Conservation (phyloP, 1,140 invertebrate species). For the Scaptomyza pallida region DNA sequence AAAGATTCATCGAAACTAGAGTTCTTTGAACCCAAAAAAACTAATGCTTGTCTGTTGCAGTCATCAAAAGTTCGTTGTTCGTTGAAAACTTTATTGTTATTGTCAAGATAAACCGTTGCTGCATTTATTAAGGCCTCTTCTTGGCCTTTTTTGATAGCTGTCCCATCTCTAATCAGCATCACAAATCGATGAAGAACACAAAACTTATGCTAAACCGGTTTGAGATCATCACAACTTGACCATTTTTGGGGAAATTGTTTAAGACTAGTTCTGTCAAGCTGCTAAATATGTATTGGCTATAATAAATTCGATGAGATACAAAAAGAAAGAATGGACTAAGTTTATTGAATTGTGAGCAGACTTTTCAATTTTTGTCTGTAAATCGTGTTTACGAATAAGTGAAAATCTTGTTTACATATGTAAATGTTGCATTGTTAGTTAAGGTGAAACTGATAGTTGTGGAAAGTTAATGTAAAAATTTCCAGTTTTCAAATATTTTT, state of each 20-base stretch:
- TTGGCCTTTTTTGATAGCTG: background rate
- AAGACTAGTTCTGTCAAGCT: slow-evolving; percentile 43
- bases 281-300: slow-evolving; percentile 49
- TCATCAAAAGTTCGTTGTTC: background rate
- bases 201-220: slow-evolving; percentile 52
- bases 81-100: slow-evolving; percentile 14
- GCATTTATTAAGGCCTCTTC: slow-evolving; percentile 32
- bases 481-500: too few relatives aligned
- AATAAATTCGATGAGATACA: slow-evolving; percentile 48
- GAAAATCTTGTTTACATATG: too few relatives aligned
- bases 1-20: slow-evolving; percentile 33
- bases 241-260: slow-evolving; percentile 22
- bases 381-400: too few relatives aligned
- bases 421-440: too few relatives aligned
- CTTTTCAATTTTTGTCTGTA: too few relatives aligned
- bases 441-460: too few relatives aligned
- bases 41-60: slow-evolving; percentile 41
- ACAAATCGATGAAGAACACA: slow-evolving; percentile 19
- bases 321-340: background rate
- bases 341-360: too few relatives aligned
- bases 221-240: slow-evolving; percentile 7
- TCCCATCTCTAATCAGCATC: slow-evolving; percentile 31
- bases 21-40: slow-evolving; percentile 65
- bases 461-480: too few relatives aligned
- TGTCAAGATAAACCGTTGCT: slow-evolving; percentile 30